Evolutionary conservation across 2,797 vertebrate genomes (phyloP).

Genomic region (Chiroxiphia lanceolata): DNA sequence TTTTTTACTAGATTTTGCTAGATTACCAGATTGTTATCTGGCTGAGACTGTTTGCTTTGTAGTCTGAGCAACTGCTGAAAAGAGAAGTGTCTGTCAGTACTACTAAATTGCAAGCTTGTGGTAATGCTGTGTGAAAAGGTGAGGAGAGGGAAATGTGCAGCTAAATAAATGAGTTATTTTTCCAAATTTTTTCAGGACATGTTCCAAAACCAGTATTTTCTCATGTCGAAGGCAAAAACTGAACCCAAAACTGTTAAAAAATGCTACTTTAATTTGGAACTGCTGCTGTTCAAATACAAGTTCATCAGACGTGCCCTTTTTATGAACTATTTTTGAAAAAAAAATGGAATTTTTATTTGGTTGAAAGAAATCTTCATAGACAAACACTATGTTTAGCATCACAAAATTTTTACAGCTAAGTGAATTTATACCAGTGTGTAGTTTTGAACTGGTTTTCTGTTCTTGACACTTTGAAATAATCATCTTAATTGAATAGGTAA

Average conservation of each 20-base stretch:
- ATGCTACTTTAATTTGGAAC: background rate
- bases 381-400: background rate
- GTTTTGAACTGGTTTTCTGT: background rate
- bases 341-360: background rate
- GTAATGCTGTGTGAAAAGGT: background rate
- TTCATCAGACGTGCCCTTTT: background rate
- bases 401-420: background rate
- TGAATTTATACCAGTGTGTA: background rate
- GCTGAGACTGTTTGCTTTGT: background rate
- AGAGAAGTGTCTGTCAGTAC: background rate
- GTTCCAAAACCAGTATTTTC: background rate
- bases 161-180: background rate
- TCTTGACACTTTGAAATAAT: background rate
- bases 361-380: background rate
- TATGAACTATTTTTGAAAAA: background rate
- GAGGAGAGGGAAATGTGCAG: background rate
- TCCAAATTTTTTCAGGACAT: background rate
- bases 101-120: background rate
- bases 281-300: background rate
- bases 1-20: background rate
- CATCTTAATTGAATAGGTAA: background rate
- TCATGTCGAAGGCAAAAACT: background rate
- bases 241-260: background rate
- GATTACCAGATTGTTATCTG: background rate
- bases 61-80: background rate